Base-by-base conservation (phyloP, 2,797 vertebrate genomes). In the Mastacembelus armatus region DNA sequence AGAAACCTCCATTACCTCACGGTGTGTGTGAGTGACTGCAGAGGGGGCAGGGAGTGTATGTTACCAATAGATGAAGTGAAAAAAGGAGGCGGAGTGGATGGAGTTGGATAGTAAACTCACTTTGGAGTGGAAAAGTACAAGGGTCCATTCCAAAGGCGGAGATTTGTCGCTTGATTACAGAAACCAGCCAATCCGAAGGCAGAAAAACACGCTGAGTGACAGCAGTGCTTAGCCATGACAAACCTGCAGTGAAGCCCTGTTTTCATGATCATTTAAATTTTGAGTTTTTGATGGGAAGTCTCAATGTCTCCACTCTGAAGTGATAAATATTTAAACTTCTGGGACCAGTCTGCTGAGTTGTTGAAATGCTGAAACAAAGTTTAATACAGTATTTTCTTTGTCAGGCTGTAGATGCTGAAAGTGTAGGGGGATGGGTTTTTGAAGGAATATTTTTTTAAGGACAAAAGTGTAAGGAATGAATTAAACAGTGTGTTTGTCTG, bases 41-140 rank as follows among this genome's bases (percentile, higher is more conserved):
- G 14, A 33, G 49, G 38, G 54, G 14, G 52, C 44, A 45, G 52
- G 21, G 54, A 36, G 42, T 39, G 49, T 39, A 56, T 82, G 67
- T 74, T 81, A 65, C 73, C 75, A 83, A 77, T 62, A 74, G 68
- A 78, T 55, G 71, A 44, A 65, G 67, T 63, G 67, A 43, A 60
- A 58, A 43, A 55, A 40, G 54, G 38, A 36, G 78, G 51, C 74
- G 78, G 62, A 65, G 59, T 47, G 58, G 47, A 75, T 29, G 15
- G 49, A 89, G 72, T 33, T 70, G 29, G 77, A 49, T 48, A 49
- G 50, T 58, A 22, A 74, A 57, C 52, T 51, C 35, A 78, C 66
- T 74, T 72, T 74, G 74, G 78, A 89, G 81, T 87, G 89, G 89
- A 90, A 90, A 89, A 88, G 85, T 90, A 89, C 88, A 84, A 74